Base-by-base conservation (phyloP, 2,797 vertebrate species). In the Bufotes viridis region DNA sequence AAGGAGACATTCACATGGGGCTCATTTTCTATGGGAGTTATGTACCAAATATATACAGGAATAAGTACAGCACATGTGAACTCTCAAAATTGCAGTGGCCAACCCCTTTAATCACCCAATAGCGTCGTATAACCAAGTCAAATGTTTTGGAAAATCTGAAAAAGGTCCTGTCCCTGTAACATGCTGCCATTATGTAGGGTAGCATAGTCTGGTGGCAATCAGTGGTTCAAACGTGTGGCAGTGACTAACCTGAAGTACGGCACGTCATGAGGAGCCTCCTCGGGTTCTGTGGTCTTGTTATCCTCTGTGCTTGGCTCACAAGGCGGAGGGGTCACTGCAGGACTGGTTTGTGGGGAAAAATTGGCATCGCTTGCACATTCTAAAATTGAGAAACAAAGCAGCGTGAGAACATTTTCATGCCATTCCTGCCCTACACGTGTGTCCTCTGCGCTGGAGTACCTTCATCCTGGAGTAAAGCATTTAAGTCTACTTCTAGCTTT, bases 211-310 rank as follows among this genome's bases (percentile, higher is more conserved):
- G 9, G 13, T 1, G 1, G 17, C 58, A 60, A 18, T 18, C 58
- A 15, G 20, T 17, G 20, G 20, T 60, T 60, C 42, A 84, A 57
- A 58, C 60, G 0, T 1, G 17, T 24, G 24, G 6, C 15, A 55
- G 18, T 13, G 12, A 20, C 22, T 74, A 14, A 94, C 94, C 94
- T 93, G 91, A 94, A 94, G 82, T 94, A 94, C 8, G 91, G 81
- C 78, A 94, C 93, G 1, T 93, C 91, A 15, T 92, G 94, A 17
- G 88, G 90, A 6, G 67, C 63, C 42, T 91, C 87, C 70, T 26
- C 81, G n/a, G 7, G 0, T 4, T 86, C 69, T 22, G 76, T 84
- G 24, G 88, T 79, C 49, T 86, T 80, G 0, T 0, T 84, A 61
- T 87, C 84, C 34, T 85, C 80, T 13, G 29, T 0, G 75, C 58